Percentiles rank a stretch among this genome's conserved stretches.
Evolutionary conservation across 2,113 vertebrate genomes (phyloP).

Genomic region (Suricata suricatta): DNA sequence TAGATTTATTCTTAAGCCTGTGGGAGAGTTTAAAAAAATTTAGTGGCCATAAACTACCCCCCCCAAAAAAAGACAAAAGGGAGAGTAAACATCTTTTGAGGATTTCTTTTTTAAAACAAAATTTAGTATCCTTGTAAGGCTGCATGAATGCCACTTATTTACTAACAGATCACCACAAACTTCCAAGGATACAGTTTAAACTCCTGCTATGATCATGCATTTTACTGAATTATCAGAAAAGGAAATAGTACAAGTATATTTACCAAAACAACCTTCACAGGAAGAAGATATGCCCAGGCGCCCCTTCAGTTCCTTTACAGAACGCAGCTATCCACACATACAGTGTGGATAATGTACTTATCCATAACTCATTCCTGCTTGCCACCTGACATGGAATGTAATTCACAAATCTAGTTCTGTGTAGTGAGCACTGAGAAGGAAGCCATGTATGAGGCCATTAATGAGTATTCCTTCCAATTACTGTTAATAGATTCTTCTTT

Average conservation of each 20-base stretch:
- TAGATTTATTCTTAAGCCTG: background rate
- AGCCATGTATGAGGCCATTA: slow-evolving; percentile 13
- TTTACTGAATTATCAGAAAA: slow-evolving; percentile 46
- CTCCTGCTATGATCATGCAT: background rate
- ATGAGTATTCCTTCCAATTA: slow-evolving; percentile 36
- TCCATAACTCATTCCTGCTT: background rate
- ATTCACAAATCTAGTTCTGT: background rate
- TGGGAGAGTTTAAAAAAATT: background rate
- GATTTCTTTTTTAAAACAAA: background rate
- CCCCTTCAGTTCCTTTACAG: background rate
- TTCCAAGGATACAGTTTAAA: slow-evolving; percentile 29
- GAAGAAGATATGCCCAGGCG: background rate
- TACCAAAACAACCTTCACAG: background rate
- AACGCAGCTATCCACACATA: background rate
- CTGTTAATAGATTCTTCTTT: slow-evolving; percentile 17
- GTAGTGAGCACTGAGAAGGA: background rate
- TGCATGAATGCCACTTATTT: background rate
- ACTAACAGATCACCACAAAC: background rate
- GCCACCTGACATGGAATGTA: background rate
- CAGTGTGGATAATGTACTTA: background rate
- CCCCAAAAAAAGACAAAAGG: background rate
- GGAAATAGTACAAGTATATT: slow-evolving; percentile 1
- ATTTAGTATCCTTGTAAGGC: background rate
- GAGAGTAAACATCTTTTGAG: background rate
- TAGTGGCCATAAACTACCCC: background rate